phyloP scores from a whole-genome alignment of 2,797 vertebrate species.

The Emydoidea blandingii region DNA sequence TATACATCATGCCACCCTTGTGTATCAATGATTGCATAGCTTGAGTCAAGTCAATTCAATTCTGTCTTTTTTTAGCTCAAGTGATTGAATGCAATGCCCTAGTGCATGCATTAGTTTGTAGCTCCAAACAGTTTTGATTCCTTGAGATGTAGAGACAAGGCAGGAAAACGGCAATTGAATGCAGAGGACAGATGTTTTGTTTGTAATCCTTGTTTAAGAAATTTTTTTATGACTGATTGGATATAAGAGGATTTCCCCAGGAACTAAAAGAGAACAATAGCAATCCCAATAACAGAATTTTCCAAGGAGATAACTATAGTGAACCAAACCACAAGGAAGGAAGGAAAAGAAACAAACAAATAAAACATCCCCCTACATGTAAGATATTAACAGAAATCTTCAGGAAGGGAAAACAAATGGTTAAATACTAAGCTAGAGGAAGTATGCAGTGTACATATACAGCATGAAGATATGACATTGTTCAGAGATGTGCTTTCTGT shows the following conservation, averaged over 20 bases:
- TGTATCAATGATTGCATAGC: neutral
- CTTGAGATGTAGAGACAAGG: neutral
- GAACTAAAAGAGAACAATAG: neutral
- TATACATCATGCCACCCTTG: neutral
- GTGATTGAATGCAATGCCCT: neutral
- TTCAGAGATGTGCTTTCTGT: neutral
- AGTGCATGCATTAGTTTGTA: neutral
- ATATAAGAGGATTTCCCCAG: neutral
- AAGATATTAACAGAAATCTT: neutral
- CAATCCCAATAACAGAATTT: neutral
- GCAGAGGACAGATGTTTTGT: neutral
- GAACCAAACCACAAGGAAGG: neutral
- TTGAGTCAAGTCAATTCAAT: neutral
- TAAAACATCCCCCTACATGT: neutral
- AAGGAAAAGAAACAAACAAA: neutral
- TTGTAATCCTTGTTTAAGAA: neutral
- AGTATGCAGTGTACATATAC: neutral
- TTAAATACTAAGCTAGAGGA: accelerated
- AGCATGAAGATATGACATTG: neutral
- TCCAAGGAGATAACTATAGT: neutral
- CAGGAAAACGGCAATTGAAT: neutral
- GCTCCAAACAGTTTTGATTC: neutral
- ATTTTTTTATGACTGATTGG: neutral
- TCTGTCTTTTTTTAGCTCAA: neutral
- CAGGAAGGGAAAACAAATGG: accelerated